These are phyloP conservation scores for Labia minor DNA, from an alignment of 2,888 invertebrate genomes.

Conservation along the genomic window DNA sequence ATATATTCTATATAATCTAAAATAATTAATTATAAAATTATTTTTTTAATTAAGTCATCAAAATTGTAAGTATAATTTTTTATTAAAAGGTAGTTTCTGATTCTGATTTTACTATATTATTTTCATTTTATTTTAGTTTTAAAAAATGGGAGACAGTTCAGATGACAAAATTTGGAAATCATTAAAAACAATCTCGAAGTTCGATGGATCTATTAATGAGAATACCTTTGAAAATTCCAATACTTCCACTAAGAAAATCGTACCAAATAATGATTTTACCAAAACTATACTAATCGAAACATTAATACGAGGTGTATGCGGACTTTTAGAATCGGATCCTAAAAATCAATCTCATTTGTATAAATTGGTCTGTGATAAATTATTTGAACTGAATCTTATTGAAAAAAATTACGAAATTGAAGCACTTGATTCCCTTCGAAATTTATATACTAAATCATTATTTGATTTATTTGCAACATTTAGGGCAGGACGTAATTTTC, in stretches of 20 bases:
- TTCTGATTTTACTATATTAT: no score
- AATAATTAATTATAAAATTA: no score
- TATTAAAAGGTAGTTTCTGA: no score
- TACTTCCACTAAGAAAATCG: background rate
- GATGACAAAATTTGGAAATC: background rate
- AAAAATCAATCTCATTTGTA: conserved; percentile 49
- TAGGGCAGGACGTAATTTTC: conserved; percentile 29
- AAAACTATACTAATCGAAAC: conserved; percentile 59
- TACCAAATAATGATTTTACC: conserved; percentile 33
- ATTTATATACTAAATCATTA: conserved; percentile 55
- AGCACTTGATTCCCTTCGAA: conserved; percentile 58
- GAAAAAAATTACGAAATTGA: conserved; percentile 57
- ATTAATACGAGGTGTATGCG: conserved; percentile 55
- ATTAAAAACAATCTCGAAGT: background rate
- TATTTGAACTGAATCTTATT: conserved; percentile 56
- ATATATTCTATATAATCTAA: no score
- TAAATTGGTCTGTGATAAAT: conserved; percentile 54
- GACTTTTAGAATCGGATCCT: conserved; percentile 50
- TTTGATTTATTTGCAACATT: conserved; percentile 52
- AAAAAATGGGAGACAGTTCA: background rate
- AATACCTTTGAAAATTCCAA: background rate
- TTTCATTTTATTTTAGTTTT: no score
- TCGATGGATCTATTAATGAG: background rate
- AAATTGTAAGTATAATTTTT: no score
- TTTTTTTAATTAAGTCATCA: no score